These are phyloP conservation scores for Acanthochromis polyacanthus DNA, from an alignment of 2,113 vertebrate genomes.

Conservation along the genomic window DNA sequence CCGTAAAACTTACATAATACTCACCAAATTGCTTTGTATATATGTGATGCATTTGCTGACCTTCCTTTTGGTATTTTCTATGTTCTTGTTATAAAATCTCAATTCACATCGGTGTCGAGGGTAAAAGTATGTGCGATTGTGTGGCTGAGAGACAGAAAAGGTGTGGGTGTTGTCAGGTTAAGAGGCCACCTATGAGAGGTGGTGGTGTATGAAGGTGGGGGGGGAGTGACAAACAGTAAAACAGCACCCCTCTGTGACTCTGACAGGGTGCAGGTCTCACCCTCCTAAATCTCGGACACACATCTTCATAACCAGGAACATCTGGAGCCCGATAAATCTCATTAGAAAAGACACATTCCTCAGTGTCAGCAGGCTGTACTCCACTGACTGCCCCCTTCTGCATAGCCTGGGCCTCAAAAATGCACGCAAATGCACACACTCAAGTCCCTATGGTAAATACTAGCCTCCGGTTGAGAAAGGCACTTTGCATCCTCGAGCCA, in stretches of 20 bases:
- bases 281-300: slow-evolving; percentile 75
- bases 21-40: slow-evolving; percentile 69
- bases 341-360: slow-evolving; percentile 71
- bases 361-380: slow-evolving; percentile 61
- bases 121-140: neutral
- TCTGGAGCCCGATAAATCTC: slow-evolving; percentile 75
- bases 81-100: slow-evolving; percentile 65
- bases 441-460: neutral
- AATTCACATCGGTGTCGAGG: slow-evolving; percentile 26
- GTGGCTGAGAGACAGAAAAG: slow-evolving; percentile 38
- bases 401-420: slow-evolving; percentile 23
- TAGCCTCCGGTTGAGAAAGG: neutral
- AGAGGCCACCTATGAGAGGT: slow-evolving; percentile 66
- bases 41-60: slow-evolving; percentile 60
- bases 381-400: slow-evolving; percentile 37
- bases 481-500: slow-evolving; percentile 58
- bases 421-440: slow-evolving; percentile 4
- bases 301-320: slow-evolving; percentile 78
- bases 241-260: slow-evolving; percentile 62
- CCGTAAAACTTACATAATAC: slow-evolving; percentile 25
- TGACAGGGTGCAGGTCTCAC: slow-evolving; percentile 74
- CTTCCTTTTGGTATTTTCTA: slow-evolving; percentile 61
- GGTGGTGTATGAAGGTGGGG: neutral
- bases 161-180: slow-evolving; percentile 51
- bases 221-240: slow-evolving; percentile 61